Evolutionary conservation across 2,113 vertebrate genomes (phyloP).

Genomic region (Grammomys surdaster): DNA sequence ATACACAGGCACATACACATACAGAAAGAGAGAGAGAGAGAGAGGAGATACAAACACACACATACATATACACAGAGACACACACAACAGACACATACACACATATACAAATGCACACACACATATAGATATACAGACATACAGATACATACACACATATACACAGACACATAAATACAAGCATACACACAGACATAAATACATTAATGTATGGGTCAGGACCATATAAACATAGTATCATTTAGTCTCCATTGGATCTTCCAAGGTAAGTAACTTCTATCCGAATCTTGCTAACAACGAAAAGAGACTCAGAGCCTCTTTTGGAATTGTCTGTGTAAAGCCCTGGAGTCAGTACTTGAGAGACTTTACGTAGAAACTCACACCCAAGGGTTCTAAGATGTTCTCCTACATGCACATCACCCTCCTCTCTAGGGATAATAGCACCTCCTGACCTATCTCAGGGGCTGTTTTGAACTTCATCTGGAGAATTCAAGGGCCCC

Average conservation of each 20-base stretch:
- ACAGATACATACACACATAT: background rate
- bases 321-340: background rate
- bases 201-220: background rate
- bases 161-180: background rate
- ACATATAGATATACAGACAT: accelerated
- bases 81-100: background rate
- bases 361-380: background rate
- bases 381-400: background rate
- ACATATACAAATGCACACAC: background rate
- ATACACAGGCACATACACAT: too few relatives aligned
- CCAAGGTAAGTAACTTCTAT: background rate
- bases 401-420: background rate
- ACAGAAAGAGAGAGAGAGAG: too few relatives aligned
- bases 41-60: too few relatives aligned
- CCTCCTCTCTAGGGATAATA: background rate
- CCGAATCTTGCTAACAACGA: background rate
- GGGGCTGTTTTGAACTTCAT: slow-evolving; percentile 3
- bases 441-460: background rate
- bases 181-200: background rate
- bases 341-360: background rate
- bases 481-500: background rate
- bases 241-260: background rate
- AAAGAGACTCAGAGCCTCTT: background rate
- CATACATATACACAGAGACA: background rate
- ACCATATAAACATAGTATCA: background rate